phyloP scores from a whole-genome alignment of 2,888 invertebrate genomes.

The Andrena praecox region DNA sequence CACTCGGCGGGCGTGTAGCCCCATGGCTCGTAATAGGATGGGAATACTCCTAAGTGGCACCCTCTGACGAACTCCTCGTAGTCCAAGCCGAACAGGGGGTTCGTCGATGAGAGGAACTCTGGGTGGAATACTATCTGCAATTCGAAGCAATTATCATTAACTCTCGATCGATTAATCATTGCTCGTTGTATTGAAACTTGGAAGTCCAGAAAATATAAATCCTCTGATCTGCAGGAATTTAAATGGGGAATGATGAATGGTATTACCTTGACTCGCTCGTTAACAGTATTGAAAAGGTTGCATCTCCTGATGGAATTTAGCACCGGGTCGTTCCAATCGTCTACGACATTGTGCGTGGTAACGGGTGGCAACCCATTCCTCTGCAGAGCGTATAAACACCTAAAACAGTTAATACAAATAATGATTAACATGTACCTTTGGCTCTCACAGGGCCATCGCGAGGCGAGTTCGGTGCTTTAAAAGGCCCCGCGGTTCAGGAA shows the following conservation, averaged over 20 bases:
- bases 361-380: constrained; percentile 96
- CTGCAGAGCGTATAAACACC: constrained; percentile 96
- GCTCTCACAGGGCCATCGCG: no score
- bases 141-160: constrained; percentile 12
- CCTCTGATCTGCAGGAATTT: no score
- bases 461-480: no score
- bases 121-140: constrained; percentile 98
- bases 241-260: no score
- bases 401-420: constrained; percentile 46
- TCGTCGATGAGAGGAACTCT: constrained; percentile 98
- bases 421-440: background rate
- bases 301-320: constrained; percentile 94
- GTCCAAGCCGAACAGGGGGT: constrained; percentile 98
- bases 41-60: constrained; percentile 99
- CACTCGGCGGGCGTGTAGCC: constrained; percentile 99
- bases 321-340: constrained; percentile 95
- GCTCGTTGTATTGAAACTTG: background rate
- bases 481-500: no score
- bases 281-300: constrained; percentile 95
- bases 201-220: background rate
- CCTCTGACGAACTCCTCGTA: constrained; percentile 99
- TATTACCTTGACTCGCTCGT: constrained; percentile 96
- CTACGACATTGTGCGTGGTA: constrained; percentile 98
- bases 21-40: constrained; percentile 99
- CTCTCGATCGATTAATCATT: background rate